These are phyloP conservation scores for Pluvialis apricaria DNA, from an alignment of 2,113 vertebrate genomes.

Conservation along the genomic window DNA sequence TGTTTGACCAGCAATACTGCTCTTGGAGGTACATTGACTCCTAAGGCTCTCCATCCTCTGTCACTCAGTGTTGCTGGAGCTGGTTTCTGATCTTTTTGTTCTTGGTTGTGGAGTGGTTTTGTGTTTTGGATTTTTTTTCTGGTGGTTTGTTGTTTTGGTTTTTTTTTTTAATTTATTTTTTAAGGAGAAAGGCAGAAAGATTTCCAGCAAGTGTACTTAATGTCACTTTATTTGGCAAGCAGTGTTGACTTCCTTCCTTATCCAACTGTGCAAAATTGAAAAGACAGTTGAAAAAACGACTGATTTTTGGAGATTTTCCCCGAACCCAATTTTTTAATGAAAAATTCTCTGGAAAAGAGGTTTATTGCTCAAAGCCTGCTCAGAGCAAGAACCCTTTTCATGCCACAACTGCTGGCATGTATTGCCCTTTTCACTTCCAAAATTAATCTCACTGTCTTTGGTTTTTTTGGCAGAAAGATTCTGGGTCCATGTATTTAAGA, in stretches of 20 bases:
- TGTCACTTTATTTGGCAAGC: conserved; percentile 15
- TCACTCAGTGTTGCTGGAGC: not conserved
- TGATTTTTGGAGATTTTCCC: conserved; percentile 24
- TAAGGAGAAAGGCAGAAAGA: not conserved
- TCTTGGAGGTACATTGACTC: not conserved
- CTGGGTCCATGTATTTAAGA: not conserved
- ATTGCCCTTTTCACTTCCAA: not conserved
- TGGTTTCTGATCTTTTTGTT: not conserved
- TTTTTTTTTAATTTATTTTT: not conserved
- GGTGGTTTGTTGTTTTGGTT: too few relatives aligned
- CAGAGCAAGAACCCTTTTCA: not conserved
- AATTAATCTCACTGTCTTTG: not conserved
- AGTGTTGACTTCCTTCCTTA: conserved; percentile 12
- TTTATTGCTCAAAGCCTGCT: conserved; percentile 35
- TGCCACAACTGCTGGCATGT: not conserved
- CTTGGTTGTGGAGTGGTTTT: not conserved
- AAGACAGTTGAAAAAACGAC: not conserved
- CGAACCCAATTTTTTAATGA: conserved; percentile 2
- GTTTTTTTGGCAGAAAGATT: not conserved
- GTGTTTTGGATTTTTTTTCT: too few relatives aligned
- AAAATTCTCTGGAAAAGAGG: conserved; percentile 37
- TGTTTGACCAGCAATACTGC: not conserved
- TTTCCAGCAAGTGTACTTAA: conserved; percentile 27
- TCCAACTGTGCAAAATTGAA: conserved; percentile 38
- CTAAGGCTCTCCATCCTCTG: not conserved